These are phyloP conservation scores for Kryptolebias ocellatus DNA, from an alignment of 2,797 vertebrate species.

Conservation along the genomic window DNA sequence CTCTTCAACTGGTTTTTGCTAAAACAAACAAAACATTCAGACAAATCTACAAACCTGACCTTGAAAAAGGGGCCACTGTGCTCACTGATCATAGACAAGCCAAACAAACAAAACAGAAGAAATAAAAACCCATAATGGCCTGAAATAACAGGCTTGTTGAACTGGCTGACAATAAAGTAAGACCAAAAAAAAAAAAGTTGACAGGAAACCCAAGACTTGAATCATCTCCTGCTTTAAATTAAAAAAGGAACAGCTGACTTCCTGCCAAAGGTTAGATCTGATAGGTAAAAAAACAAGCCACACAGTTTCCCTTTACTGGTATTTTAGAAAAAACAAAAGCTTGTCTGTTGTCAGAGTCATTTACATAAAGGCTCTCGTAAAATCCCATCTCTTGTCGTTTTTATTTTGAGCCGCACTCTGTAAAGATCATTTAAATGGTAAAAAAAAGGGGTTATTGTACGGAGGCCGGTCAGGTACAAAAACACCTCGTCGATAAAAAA, in stretches of 20 bases:
- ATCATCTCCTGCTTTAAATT: background rate
- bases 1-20: too few relatives aligned
- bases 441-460: conserved; percentile 5
- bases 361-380: background rate
- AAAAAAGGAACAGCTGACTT: conserved; percentile 9
- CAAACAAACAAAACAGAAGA: conserved; percentile 15
- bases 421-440: background rate
- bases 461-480: background rate
- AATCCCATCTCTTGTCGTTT: background rate
- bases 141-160: background rate
- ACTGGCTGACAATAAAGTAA: background rate
- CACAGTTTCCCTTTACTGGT: background rate
- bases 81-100: conserved; percentile 2
- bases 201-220: conserved; percentile 15
- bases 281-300: background rate
- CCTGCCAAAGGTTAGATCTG: conserved; percentile 11
- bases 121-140: conserved; percentile 3
- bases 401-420: background rate
- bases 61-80: conserved; percentile 2
- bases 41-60: conserved; percentile 25
- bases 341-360: background rate
- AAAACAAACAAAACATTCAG: too few relatives aligned
- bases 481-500: background rate
- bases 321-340: background rate
- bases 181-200: background rate